Evolutionary conservation across 2,888 invertebrate species (phyloP).

Genomic region (Pandemis cinnamomeana): DNA sequence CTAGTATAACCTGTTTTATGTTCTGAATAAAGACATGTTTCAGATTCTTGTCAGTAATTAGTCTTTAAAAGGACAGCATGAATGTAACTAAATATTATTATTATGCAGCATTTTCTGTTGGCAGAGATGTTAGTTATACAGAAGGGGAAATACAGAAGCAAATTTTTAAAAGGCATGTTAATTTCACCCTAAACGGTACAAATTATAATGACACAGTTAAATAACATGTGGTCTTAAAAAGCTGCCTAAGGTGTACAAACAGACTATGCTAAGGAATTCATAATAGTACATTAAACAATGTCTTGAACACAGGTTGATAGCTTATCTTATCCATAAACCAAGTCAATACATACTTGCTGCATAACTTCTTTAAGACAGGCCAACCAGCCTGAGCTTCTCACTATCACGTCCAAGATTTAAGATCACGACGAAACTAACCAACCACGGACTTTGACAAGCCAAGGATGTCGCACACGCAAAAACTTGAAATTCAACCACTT

Average conservation of each 20-base stretch:
- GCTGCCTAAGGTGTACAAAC: not conserved
- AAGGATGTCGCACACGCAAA: slow-evolving; percentile 32
- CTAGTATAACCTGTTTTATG: not conserved
- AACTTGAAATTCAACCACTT: slow-evolving; percentile 30
- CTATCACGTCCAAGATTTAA: not conserved
- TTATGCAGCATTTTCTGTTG: too few relatives aligned
- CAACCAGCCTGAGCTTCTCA: not conserved
- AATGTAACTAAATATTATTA: too few relatives aligned
- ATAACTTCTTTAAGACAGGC: slow-evolving; percentile 12
- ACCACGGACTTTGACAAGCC: slow-evolving; percentile 50
- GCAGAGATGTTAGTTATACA: not conserved
- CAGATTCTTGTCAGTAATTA: not conserved
- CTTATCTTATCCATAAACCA: slow-evolving; percentile 20
- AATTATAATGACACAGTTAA: not conserved
- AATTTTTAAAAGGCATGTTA: not conserved
- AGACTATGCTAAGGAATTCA: not conserved
- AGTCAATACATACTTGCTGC: slow-evolving; percentile 27
- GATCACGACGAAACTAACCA: slow-evolving; percentile 26
- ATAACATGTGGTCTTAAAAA: not conserved
- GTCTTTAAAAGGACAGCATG: not conserved
- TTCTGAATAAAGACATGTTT: not conserved
- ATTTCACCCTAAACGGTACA: not conserved
- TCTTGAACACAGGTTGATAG: not conserved
- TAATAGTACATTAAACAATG: not conserved
- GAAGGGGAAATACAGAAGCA: not conserved